phyloP scores from a whole-genome alignment of 1,140 invertebrate genomes.

The Zaprionus inermis region DNA sequence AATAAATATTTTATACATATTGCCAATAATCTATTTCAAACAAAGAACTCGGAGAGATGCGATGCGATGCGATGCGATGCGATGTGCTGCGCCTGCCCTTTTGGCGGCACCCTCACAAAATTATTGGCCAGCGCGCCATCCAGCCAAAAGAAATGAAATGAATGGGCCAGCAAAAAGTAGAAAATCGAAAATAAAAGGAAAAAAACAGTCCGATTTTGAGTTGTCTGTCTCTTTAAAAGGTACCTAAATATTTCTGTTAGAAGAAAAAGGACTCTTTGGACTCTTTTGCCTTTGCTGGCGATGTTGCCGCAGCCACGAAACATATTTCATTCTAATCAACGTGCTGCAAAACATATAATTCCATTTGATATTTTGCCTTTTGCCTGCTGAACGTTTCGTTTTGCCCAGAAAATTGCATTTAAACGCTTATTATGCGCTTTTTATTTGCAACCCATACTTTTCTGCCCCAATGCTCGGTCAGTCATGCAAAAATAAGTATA shows the following conservation, averaged over 20 bases:
- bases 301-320: conserved; percentile 21
- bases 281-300: conserved; percentile 15
- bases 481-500: conserved; percentile 67
- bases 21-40: conserved; percentile 82
- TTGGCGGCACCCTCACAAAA: conserved; percentile 84
- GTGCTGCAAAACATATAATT: conserved; percentile 80
- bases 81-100: conserved; percentile 53
- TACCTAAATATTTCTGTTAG: conserved; percentile 79
- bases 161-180: conserved; percentile 28
- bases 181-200: conserved; percentile 13
- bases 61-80: conserved; percentile 50
- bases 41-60: conserved; percentile 55
- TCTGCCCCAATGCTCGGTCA: conserved; percentile 59
- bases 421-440: conserved; percentile 84
- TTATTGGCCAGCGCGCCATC: conserved; percentile 77
- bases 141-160: conserved; percentile 39
- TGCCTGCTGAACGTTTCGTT: conserved; percentile 54
- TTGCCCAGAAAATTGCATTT: conserved; percentile 83
- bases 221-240: conserved; percentile 71
- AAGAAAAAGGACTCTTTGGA: conserved; percentile 68
- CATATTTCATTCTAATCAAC: conserved; percentile 80
- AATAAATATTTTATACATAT: conserved; percentile 70
- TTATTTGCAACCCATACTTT: conserved; percentile 83
- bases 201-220: conserved; percentile 55
- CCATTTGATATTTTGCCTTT: conserved; percentile 70